Percentiles rank a stretch among this genome's conserved stretches.
Evolutionary conservation across 1,140 invertebrate species (phyloP).

Genomic region (Bombyx mandarina): DNA sequence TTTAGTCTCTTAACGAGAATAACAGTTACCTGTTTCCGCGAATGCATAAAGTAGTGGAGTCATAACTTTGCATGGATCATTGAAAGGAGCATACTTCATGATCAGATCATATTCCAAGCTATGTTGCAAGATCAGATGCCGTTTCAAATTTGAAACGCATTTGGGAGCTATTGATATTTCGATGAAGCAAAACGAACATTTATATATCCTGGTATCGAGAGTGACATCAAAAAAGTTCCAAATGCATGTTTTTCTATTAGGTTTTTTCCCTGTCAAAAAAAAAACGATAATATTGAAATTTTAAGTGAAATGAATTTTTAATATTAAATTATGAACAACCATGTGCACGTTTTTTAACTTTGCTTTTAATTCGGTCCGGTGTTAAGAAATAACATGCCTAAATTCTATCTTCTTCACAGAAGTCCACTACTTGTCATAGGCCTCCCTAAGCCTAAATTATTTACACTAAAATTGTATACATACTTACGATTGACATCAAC

Average conservation of each 20-base stretch:
- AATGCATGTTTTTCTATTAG: conserved; percentile 1
- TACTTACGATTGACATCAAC: too few relatives aligned
- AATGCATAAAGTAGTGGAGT: background rate
- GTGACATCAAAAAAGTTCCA: conserved; percentile 4
- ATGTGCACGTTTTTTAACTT: too few relatives aligned
- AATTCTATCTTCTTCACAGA: too few relatives aligned
- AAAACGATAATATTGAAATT: too few relatives aligned
- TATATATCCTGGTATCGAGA: background rate
- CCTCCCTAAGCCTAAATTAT: too few relatives aligned
- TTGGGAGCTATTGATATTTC: conserved; percentile 2
- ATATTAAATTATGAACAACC: too few relatives aligned
- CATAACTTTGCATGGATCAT: conserved; percentile 2
- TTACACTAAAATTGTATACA: too few relatives aligned
- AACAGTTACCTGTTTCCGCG: background rate
- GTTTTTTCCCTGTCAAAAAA: conserved; percentile 2
- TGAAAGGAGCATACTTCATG: conserved; percentile 3
- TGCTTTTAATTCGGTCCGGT: too few relatives aligned
- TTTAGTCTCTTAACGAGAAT: too few relatives aligned
- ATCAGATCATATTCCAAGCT: conserved; percentile 1
- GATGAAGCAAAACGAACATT: conserved; percentile 3
- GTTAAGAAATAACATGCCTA: too few relatives aligned
- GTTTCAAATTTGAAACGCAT: conserved; percentile 6
- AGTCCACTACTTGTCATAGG: too few relatives aligned
- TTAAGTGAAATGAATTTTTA: too few relatives aligned
- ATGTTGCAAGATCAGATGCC: conserved; percentile 1